Evolutionary conservation across 2,797 vertebrate genomes (phyloP), one percentile per base, ranked within the genome.

Genomic region (Amblyopsis hoosieri): DNA sequence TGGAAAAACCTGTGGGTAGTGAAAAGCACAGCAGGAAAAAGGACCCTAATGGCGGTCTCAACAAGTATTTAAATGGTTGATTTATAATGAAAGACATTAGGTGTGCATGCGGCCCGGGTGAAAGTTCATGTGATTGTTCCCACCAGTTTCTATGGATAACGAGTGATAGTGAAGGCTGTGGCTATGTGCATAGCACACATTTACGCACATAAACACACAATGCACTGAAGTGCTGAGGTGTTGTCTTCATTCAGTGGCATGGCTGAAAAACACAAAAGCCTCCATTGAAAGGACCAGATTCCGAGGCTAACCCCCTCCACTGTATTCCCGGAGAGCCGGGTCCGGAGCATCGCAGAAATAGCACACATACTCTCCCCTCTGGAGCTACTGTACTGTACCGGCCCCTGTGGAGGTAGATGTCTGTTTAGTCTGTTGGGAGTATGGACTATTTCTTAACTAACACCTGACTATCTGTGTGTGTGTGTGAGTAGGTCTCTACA

Each of bases 251-350:
- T 78, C 76, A 67, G 72, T 45, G 60, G 81, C 72, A 66, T 55
- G 31, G 62, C 11, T n/a, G 3, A n/a, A 61, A 15, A 72, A 71
- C 72, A 90, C 85, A 90, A 90, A 84, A 76, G 71, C 55, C 45
- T 66, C 69, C 50, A 81, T 71, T 89, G 86, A 84, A 80, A 80
- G 72, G 67, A 67, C 11, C 66, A 79, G 79, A 87, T 86, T 85
- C 83, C 85, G 86, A 53, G 71, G 75, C 85, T 89, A 78, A 88
- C 69, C 82, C 76, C 59, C 0, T 1, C 73, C 60, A 80, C 89
- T 90, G 86, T 91, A 37, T 71, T 73, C 62, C 52, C 67, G 68
- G 72, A 89, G 74, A 83, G 62, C 75, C 50, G 70, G 80, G 83
- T 84, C 81, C 75, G 70, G 79, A 78, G 76, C 54, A 0, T 64